phyloP scores from a whole-genome alignment of 2,113 vertebrate genomes.

The Pseudopipra pipra region DNA sequence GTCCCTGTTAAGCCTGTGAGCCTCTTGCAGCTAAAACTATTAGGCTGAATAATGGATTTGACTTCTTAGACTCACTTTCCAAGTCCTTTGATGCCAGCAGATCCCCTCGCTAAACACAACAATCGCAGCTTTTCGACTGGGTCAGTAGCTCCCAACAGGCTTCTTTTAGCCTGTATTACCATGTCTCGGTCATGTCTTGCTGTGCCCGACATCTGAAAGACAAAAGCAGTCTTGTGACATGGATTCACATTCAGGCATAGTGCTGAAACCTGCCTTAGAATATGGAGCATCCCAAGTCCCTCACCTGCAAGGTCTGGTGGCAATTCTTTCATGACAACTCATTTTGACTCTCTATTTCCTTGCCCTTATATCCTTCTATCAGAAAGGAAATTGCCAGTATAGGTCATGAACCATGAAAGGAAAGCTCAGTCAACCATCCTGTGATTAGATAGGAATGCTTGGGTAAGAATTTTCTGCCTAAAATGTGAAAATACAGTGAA shows the following conservation, averaged over 20 bases:
- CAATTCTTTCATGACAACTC: not conserved
- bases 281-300: not conserved
- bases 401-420: not conserved
- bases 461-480: not conserved
- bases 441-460: not conserved
- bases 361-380: not conserved
- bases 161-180: slow-evolving; percentile 78
- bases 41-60: not conserved
- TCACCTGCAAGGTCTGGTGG: not conserved
- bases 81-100: slow-evolving; percentile 92
- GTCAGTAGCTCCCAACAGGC: slow-evolving; percentile 72
- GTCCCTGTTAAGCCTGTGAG: not conserved
- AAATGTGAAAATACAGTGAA: not conserved
- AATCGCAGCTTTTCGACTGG: slow-evolving; percentile 85
- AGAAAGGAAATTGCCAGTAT: not conserved
- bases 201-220: slow-evolving; percentile 85
- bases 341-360: not conserved
- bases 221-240: fast-evolving
- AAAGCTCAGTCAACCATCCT: not conserved
- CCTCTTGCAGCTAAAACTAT: not conserved
- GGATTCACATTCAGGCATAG: not conserved
- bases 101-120: slow-evolving; percentile 86
- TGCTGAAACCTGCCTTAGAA: not conserved
- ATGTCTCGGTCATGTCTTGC: slow-evolving; percentile 88
- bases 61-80: slow-evolving; percentile 77